phyloP scores from a whole-genome alignment of 2,888 invertebrate species.

The Hemaris fuciformis region DNA sequence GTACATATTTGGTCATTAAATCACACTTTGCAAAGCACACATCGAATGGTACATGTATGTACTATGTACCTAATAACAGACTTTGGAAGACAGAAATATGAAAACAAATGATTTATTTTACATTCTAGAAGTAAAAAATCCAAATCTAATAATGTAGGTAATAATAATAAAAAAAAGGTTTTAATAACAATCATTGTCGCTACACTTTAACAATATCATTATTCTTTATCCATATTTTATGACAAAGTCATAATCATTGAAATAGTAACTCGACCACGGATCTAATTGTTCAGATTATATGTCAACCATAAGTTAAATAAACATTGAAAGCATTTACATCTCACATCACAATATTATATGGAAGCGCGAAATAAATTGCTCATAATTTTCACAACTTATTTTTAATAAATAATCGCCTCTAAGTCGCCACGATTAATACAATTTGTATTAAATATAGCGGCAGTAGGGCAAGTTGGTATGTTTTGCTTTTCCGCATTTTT shows the following conservation, averaged over 20 bases:
- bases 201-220: too few species aligned
- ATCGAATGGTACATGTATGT: constrained; percentile 17
- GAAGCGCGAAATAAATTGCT: background rate
- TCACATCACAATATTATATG: background rate
- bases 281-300: too few species aligned
- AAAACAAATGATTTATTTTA: background rate
- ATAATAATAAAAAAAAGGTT: too few species aligned
- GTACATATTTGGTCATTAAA: constrained; percentile 60
- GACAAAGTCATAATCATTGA: too few species aligned
- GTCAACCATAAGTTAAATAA: too few species aligned
- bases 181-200: too few species aligned
- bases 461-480: background rate
- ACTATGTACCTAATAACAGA: background rate
- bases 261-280: too few species aligned
- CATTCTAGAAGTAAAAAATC: background rate
- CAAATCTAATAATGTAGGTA: too few species aligned
- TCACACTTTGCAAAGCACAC: constrained; percentile 57
- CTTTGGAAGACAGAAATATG: constrained; percentile 37
- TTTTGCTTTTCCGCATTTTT: too few species aligned
- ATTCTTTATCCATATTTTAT: too few species aligned
- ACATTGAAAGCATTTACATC: background rate
- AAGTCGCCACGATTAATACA: background rate
- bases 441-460: background rate
- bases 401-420: too few species aligned
- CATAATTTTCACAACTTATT: background rate